These are phyloP conservation scores for Eupithecia vulgata DNA, from an alignment of 2,888 invertebrate genomes.

Conservation along the genomic window DNA sequence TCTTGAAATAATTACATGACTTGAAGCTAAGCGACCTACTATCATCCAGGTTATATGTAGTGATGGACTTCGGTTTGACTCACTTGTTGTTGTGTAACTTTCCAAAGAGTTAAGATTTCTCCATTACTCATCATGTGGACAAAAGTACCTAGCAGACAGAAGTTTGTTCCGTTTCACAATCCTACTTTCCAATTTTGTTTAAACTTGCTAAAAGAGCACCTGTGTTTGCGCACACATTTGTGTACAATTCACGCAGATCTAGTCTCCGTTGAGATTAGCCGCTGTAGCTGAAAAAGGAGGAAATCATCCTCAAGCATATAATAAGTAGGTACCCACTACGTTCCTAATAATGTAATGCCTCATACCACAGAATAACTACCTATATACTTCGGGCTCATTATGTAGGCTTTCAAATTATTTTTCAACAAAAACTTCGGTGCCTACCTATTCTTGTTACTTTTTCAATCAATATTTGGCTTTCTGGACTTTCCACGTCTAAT, in stretches of 20 bases:
- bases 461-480: not conserved
- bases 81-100: conserved; percentile 35
- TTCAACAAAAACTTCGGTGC: not conserved
- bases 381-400: not conserved
- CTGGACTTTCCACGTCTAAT: not conserved
- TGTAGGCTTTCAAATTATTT: not conserved
- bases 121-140: conserved; percentile 43
- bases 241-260: not conserved
- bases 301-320: not conserved
- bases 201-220: not conserved
- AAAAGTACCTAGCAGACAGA: conserved; percentile 31
- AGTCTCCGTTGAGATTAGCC: not conserved
- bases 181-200: conserved; percentile 38
- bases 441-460: not conserved
- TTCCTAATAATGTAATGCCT: too few species aligned
- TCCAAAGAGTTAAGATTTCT: conserved; percentile 38
- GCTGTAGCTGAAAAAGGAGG: not conserved
- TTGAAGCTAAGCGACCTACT: not conserved
- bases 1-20: not conserved
- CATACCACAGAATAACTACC: too few species aligned
- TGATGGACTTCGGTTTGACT: not conserved
- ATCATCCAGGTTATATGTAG: not conserved
- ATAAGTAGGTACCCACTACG: not conserved
- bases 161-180: conserved; percentile 33
- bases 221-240: not conserved